Base-by-base conservation (phyloP, 2,113 vertebrate genomes). In the Oplegnathus fasciatus region DNA sequence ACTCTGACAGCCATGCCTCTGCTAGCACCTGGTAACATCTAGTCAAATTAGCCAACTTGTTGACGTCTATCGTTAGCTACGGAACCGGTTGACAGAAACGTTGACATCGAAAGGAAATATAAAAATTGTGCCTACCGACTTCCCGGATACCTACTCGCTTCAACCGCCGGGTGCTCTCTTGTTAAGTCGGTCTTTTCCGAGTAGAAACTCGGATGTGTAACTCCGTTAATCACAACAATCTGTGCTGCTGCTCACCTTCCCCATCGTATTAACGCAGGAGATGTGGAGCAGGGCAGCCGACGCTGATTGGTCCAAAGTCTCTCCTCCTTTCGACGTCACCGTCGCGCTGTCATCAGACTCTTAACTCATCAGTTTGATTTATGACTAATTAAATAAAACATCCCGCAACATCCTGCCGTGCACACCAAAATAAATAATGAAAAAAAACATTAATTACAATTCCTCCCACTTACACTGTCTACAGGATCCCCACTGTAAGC, bases 291-390 rank as follows among this genome's bases (percentile, higher is more conserved):
- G n/a, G 8, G 24, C 9, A 5, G 69, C 34, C 2, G 58, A 4
- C 54, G 75, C 87, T 86, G 86, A 95, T 93, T 95, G 92, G 93
- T 64, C 40, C 15, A 80, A 80, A 84, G 86, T 78, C 88, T 92
- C 88, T 91, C 91, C 85, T 93, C 88, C 89, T 92, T 78, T 57
- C 28, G 61, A 94, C 91, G 94, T 94, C 90, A 93, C 8, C 2
- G 22, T 44, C 14, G 48, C 30, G 2, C 30, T 17, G 72, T 58
- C 55, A 4, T 32, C 30, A 68, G 57, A 50, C 65, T 44, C 32
- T 15, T 14, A 20, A 65, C 15, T 58, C 14, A 48, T 40, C 20
- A 48, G n/a, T 22, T 13, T 44, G 14, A 40, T 28, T 18, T 5
- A 22, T 32, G 66, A 69, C 26, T 46, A 30, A 67, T 46, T 2